These are phyloP conservation scores for Sebastes kiyomatsui DNA, from an alignment of 2,797 vertebrate genomes.

Conservation along the genomic window DNA sequence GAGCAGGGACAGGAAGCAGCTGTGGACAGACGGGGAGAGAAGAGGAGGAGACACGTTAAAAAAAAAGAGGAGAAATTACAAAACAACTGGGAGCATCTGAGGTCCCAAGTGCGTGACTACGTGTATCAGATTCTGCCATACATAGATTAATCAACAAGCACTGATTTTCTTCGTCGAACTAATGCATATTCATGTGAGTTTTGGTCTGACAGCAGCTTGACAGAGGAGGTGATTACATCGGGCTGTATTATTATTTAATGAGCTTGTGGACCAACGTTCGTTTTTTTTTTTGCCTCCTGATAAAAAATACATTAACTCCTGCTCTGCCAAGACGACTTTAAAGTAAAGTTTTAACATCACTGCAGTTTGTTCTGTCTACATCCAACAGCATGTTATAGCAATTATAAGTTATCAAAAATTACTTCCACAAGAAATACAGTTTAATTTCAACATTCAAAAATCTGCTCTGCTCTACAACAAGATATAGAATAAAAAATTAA, in stretches of 20 bases:
- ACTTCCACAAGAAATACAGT: neutral
- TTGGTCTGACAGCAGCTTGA: neutral
- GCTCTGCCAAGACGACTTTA: neutral
- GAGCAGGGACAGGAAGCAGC: constrained; percentile 97
- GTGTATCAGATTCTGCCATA: neutral
- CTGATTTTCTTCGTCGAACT: neutral
- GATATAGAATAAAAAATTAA: neutral
- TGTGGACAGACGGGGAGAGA: constrained; percentile 67
- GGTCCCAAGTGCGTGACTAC: neutral
- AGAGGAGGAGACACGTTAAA: neutral
- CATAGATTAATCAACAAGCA: neutral
- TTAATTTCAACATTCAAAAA: too few relatives aligned
- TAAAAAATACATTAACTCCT: neutral
- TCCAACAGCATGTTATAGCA: neutral
- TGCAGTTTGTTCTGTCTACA: neutral
- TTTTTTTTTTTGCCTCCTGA: neutral
- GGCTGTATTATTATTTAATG: constrained; percentile 6
- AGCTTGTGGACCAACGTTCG: neutral
- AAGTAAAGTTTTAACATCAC: neutral
- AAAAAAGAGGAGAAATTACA: neutral
- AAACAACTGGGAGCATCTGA: neutral
- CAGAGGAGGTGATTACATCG: neutral
- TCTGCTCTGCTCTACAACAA: neutral
- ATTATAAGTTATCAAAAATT: neutral
- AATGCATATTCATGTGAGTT: constrained; percentile 8